phyloP scores from a whole-genome alignment of 2,113 vertebrate genomes.

The Neopipo cinnamomea region DNA sequence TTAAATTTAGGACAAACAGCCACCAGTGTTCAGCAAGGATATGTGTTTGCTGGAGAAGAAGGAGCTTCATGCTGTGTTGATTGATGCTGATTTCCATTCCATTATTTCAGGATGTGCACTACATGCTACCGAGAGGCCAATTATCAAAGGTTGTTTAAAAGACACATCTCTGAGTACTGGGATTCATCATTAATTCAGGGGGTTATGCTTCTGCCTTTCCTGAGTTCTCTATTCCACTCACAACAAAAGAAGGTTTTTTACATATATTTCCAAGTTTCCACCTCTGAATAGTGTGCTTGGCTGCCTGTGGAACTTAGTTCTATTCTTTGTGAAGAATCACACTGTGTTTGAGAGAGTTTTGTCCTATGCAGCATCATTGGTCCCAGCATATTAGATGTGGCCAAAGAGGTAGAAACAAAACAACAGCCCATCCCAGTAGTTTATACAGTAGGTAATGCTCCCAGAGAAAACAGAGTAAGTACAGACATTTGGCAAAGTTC shows the following conservation, averaged over 20 bases:
- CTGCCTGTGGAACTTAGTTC: background rate
- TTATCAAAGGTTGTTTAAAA: conserved; percentile 66
- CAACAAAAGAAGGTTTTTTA: background rate
- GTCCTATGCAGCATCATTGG: background rate
- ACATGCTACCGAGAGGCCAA: conserved; percentile 41
- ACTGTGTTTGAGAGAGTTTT: background rate
- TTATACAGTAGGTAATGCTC: background rate
- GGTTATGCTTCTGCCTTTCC: conserved; percentile 9
- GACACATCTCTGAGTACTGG: conserved; percentile 40
- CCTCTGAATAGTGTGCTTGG: background rate
- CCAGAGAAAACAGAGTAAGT: background rate
- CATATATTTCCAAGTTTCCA: background rate
- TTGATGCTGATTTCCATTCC: conserved; percentile 57
- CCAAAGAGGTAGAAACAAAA: background rate
- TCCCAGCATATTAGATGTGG: background rate
- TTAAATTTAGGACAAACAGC: conserved; percentile 57
- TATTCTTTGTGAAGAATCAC: background rate
- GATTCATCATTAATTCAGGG: conserved; percentile 50
- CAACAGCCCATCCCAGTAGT: background rate
- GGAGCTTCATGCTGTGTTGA: conserved; percentile 57
- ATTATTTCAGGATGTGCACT: conserved; percentile 51
- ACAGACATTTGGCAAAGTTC: background rate
- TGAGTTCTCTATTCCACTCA: background rate
- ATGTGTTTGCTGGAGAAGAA: conserved; percentile 25
- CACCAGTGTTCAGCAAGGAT: conserved; percentile 26